Evolutionary conservation across 2,113 vertebrate species (phyloP).

Genomic region (Micronycteris hirsuta): DNA sequence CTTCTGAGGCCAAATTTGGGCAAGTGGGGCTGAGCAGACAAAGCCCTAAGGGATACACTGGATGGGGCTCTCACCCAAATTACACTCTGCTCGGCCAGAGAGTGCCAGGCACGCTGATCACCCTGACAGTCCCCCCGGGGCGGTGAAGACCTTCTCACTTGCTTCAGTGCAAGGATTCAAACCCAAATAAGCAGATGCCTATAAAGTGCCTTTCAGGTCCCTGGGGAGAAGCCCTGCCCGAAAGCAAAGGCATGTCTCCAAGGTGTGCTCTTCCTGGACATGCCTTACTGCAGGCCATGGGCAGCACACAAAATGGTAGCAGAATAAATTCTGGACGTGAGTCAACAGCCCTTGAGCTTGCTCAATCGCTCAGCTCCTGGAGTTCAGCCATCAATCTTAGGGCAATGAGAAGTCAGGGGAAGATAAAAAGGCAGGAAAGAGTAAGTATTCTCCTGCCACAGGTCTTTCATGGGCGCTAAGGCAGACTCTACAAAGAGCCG

Average conservation of each 20-base stretch:
- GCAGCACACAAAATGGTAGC: not conserved
- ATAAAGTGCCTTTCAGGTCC: not conserved
- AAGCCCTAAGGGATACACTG: not conserved
- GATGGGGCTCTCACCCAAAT: not conserved
- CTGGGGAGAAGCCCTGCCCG: accelerated
- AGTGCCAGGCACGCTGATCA: not conserved
- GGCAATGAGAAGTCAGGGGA: not conserved
- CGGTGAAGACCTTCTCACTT: not conserved
- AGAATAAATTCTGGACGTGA: not conserved
- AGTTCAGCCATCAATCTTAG: not conserved
- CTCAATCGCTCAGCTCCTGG: not conserved
- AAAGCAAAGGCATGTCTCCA: not conserved
- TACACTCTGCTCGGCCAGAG: not conserved
- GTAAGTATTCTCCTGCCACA: not conserved
- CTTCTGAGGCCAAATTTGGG: not conserved
- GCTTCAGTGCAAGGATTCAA: not conserved
- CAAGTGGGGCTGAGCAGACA: not conserved
- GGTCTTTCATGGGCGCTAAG: not conserved
- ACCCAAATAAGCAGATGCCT: not conserved
- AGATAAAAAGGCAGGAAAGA: not conserved
- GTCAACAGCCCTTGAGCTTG: not conserved
- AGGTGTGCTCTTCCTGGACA: not conserved
- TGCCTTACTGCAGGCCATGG: not conserved
- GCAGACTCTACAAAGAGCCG: not conserved
- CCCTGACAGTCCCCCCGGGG: not conserved